Conservation (phyloP, 2,888 invertebrate genomes). For the Platycheirus albimanus region DNA sequence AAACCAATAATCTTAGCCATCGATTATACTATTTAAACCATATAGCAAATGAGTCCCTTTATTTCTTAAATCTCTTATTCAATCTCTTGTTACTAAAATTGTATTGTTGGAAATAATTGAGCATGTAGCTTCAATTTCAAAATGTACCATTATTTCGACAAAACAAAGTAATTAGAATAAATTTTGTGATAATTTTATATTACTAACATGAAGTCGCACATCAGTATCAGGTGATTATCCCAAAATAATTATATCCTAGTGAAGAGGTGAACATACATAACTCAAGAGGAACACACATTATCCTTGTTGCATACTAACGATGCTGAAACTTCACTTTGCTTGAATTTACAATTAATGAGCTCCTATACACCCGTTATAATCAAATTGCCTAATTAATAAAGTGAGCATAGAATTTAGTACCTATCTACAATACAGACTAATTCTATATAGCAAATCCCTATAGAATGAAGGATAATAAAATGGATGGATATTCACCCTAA, state of each 20-base stretch:
- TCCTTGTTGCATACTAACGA: conserved; percentile 8
- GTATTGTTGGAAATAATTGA: neutral
- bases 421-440: neutral
- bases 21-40: neutral
- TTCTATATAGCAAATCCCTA: neutral
- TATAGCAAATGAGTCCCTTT: neutral
- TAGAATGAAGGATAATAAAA: neutral
- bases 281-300: neutral
- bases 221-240: conserved; percentile 22
- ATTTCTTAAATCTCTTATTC: neutral
- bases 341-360: conserved; percentile 52
- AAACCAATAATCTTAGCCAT: neutral
- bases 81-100: neutral
- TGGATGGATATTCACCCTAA: conserved; percentile 13
- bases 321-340: conserved; percentile 37
- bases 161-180: neutral
- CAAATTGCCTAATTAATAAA: conserved; percentile 51
- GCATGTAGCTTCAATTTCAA: neutral
- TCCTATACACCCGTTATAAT: conserved; percentile 16
- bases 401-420: neutral
- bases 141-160: neutral
- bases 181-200: conserved; percentile 3
- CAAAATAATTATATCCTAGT: neutral
- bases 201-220: neutral
- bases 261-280: neutral